Base-by-base conservation (phyloP, 2,797 vertebrate genomes). In the Setipinna tenuifilis region DNA sequence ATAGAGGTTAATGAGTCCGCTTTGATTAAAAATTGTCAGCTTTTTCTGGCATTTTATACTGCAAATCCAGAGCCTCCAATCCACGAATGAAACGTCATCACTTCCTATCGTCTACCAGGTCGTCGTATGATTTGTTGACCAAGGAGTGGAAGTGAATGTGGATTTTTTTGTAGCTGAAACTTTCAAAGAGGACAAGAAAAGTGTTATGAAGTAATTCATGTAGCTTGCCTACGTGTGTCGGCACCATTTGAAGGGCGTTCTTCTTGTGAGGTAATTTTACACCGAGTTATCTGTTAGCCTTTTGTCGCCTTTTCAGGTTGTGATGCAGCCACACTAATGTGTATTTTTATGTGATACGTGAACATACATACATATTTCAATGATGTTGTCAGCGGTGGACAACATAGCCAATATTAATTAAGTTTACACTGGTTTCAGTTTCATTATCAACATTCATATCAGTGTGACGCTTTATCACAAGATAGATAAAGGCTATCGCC, bases 1-100 rank as follows among this genome's bases (percentile, higher is more conserved):
- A 50, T 54, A 54, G 50, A 54, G 48, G n/a, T n/a, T n/a, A 41
- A 41, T 41, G 35, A 41, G 2, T 41, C 35, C 35, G 35, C 35
- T 41, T 41, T 41, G 35, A 5, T 2, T 41, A 41, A 41, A 41
- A 41, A 41, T 41, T 41, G 35, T 41, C 35, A 41, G 2, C 35
- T 41, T 5, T 41, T 41, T 41, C 5, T 41, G 35, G 35, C 5
- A 41, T 41, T 41, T 41, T 41, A 41, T 54, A 54, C 50, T 7
- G 3, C 50, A 54, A 9, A 54, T 14, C 50, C 50, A 54, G 14
- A 54, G 14, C 50, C 31, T 75, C 68, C 68, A 75, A 75, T 75
- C 68, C 68, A 75, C 28, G 68, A 41, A 75, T 41, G 31, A 41
- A 75, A 78, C 71, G 71, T 78, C 71, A 78, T 62, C 31, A 41